These are phyloP conservation scores for Ferdinandea cuprea DNA, from an alignment of 2,888 invertebrate genomes.

Conservation along the genomic window DNA sequence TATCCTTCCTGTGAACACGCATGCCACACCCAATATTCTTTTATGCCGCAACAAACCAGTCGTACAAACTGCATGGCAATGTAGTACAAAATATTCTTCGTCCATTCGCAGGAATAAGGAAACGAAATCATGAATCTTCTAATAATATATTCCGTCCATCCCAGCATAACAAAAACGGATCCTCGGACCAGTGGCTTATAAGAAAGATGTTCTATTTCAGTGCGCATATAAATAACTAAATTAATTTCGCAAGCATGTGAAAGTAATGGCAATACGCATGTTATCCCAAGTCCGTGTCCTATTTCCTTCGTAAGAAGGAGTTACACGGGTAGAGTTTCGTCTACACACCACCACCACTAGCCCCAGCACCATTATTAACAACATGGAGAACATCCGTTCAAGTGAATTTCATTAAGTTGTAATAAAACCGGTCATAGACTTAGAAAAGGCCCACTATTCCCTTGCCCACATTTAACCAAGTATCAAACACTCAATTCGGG, in stretches of 20 bases:
- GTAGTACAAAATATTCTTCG: conserved; percentile 8
- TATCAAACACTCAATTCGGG: background rate
- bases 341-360: background rate
- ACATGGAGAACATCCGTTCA: conserved; percentile 58
- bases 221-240: conserved; percentile 73
- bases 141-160: conserved; percentile 49
- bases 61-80: background rate
- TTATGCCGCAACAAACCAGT: too few relatives aligned
- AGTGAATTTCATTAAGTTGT: conserved; percentile 72
- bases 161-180: background rate
- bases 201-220: conserved; percentile 64
- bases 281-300: conserved; percentile 62
- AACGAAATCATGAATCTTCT: conserved; percentile 9
- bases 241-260: conserved; percentile 73
- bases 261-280: conserved; percentile 69
- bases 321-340: conserved; percentile 45
- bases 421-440: conserved; percentile 70
- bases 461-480: background rate
- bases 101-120: background rate
- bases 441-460: conserved; percentile 22
- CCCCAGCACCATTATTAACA: conserved; percentile 5
- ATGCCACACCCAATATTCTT: conserved; percentile 8
- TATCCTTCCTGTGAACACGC: background rate
- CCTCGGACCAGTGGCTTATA: background rate
- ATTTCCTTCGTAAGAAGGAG: conserved; percentile 49